phyloP scores from a whole-genome alignment of 2,797 vertebrate genomes.

The Jordanella pulchra region DNA sequence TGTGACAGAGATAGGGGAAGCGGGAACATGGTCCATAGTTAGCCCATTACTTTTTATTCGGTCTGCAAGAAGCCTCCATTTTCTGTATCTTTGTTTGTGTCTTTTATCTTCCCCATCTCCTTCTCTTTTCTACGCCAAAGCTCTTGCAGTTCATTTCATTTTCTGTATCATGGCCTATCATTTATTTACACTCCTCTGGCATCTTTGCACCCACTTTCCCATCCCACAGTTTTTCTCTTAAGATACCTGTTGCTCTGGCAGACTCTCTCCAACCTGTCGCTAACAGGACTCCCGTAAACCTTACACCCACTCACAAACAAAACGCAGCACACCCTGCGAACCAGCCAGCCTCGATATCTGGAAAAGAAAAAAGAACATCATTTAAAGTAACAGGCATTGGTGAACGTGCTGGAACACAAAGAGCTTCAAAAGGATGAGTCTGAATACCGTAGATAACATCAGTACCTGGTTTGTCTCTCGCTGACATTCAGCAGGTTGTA shows the following conservation, averaged over 20 bases:
- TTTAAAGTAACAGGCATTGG: constrained; percentile 3
- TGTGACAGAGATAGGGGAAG: constrained; percentile 33
- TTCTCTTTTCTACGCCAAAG: constrained; percentile 28
- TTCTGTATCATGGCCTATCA: constrained; percentile 50
- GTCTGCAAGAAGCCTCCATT: constrained; percentile 44
- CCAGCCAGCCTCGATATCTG: constrained; percentile 95
- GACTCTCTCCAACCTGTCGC: constrained; percentile 72
- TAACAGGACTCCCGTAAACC: constrained; percentile 61
- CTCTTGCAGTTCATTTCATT: constrained; percentile 42
- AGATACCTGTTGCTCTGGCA: constrained; percentile 80
- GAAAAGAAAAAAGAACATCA: constrained; percentile 3
- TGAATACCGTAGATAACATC: constrained; percentile 1
- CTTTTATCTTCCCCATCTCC: constrained; percentile 40
- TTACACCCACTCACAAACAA: constrained; percentile 81
- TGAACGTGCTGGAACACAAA: constrained; percentile 5
- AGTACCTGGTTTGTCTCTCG: constrained; percentile 87
- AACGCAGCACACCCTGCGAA: constrained; percentile 84
- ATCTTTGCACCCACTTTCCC: constrained; percentile 25
- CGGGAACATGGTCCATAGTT: constrained; percentile 42
- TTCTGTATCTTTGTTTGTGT: constrained; percentile 46
- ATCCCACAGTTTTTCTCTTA: constrained; percentile 28
- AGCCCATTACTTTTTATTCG: constrained; percentile 41
- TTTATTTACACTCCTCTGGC: constrained; percentile 57
- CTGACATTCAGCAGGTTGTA: constrained; percentile 79
- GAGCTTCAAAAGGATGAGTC: background rate